Evolutionary conservation across 2,113 vertebrate species (phyloP).

Genomic region (Pelecanoides urinatrix): DNA sequence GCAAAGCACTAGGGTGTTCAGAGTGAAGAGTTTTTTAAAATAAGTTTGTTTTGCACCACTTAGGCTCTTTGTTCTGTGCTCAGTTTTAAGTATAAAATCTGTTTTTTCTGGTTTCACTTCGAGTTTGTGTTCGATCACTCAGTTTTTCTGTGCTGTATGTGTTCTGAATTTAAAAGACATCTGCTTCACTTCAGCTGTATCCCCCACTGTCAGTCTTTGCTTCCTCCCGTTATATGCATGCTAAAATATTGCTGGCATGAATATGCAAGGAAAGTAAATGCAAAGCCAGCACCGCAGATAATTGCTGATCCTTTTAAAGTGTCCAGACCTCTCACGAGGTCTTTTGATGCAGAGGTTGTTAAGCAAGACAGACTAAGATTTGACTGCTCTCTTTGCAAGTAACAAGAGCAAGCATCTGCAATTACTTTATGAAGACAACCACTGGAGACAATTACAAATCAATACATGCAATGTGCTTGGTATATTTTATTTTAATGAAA

Average conservation of each 20-base stretch:
- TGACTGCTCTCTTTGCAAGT: slow-evolving; percentile 5
- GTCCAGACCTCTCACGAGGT: slow-evolving; percentile 21
- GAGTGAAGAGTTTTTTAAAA: background rate
- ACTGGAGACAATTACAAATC: slow-evolving; percentile 41
- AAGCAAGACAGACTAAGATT: background rate
- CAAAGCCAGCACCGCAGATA: slow-evolving; percentile 39
- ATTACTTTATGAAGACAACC: slow-evolving; percentile 30
- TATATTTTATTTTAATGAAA: slow-evolving; percentile 27
- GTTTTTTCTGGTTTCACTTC: background rate
- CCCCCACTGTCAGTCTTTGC: slow-evolving; percentile 33
- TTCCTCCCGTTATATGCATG: slow-evolving; percentile 2
- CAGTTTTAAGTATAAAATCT: background rate
- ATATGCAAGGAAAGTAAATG: slow-evolving; percentile 45
- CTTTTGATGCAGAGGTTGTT: slow-evolving; percentile 32
- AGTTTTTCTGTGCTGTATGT: slow-evolving; percentile 37
- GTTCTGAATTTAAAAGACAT: slow-evolving; percentile 60
- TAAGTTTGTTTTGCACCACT: background rate
- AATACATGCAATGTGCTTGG: background rate
- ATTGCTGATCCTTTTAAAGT: slow-evolving; percentile 44
- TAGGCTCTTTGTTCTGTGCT: background rate
- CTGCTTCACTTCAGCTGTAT: slow-evolving; percentile 52
- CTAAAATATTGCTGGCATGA: slow-evolving; percentile 43
- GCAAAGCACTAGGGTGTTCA: background rate
- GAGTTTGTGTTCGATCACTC: slow-evolving; percentile 33
- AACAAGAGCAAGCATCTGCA: slow-evolving; percentile 29